Base-by-base conservation (phyloP, 2,113 vertebrate species). In the Upupa epops region DNA sequence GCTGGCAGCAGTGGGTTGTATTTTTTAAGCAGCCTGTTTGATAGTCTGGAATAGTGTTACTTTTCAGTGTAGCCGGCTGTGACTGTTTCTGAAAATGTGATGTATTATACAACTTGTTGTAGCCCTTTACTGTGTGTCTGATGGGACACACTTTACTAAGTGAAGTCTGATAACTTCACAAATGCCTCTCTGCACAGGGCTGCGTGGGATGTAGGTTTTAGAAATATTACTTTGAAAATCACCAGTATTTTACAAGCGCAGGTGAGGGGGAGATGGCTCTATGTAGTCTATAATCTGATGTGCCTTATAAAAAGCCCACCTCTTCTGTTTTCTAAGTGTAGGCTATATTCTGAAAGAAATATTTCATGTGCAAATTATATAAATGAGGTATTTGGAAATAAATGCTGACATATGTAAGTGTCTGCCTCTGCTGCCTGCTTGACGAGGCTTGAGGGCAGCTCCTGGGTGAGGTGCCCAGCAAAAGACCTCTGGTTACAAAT, bases 361-460 rank as follows among this genome's bases (percentile, higher is more conserved):
- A 82, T 73, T 97, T 93, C 90, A 82, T 77, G 93, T 96, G 95
- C 95, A 91, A 94, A 96, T 90, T 73, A 86, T 91, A 85, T 95
- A 71, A 95, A 90, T 92, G 74, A 95, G 77, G 25, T 92, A 93
- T 75, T 91, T 94, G 85, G 89, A 96, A 97, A 97, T 97, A 97
- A 97, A 97, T 88, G 92, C 79, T 96, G 77, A 97, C 72, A 87
- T 77, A 56, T 77, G 71, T 84, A 52, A 2, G 26, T 7, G 32
- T 79, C 81, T 96, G 80, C 69, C 72, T 96, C 49, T 94, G 83
- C 71, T 90, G 46, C 74, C 21, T 2, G 7, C 60, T 49, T 1
- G 0, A 61, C 58, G 75, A 85, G 48, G 40, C n/a, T 90, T 81
- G 32, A 56, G 74, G 86, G 31, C 63, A 69, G 48, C 20, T 45